Base-by-base conservation (phyloP, 2,113 vertebrate genomes). In the Tonatia bakeri region DNA sequence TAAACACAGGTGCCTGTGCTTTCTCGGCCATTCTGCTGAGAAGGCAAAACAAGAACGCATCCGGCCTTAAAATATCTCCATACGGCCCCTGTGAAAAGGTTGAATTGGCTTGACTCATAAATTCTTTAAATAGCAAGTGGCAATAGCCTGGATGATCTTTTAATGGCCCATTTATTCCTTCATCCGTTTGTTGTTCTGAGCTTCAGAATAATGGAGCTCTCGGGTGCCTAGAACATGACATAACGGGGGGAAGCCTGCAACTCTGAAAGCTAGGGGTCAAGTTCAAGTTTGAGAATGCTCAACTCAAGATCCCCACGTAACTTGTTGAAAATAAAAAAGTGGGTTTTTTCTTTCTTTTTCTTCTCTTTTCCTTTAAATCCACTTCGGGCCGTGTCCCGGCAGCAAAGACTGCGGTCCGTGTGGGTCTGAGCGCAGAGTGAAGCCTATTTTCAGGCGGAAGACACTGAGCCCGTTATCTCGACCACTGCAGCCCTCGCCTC, bases 61-160 rank as follows among this genome's bases (percentile, higher is more conserved):
- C 36, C 56, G 45, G 31, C 31, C 87, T 43, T 31, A 52, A 45
- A 22, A 8, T 6, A 61, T 79, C 83, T 77, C 87, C 56, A 2
- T 4, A 7, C 1, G 59, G 40, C 31, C 19, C 17, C 31, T 5
- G 33, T 3, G 33, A 11, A 40, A 43, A 80, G 33, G 72, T 1
- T 47, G 3, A 24, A 56, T 4, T 22, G 82, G 13, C 65, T 4
- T 64, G 83, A 69, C 54, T 91, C 87, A 17, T 8, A 67, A 22
- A 43, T 70, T 64, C 77, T 76, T 88, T 80, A 88, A 91, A 90
- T 81, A 76, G 67, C 95, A 93, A 76, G 56, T 50, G 72, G 64
- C 56, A 40, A 54, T 72, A 73, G 59, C 90, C 89, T 24, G 13
- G 4, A 1, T 54, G 82, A 67, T 70, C 45, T 54, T 54, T 50